These are phyloP conservation scores for Vombatus ursinus DNA, from an alignment of 2,113 vertebrate species.

Conservation along the genomic window DNA sequence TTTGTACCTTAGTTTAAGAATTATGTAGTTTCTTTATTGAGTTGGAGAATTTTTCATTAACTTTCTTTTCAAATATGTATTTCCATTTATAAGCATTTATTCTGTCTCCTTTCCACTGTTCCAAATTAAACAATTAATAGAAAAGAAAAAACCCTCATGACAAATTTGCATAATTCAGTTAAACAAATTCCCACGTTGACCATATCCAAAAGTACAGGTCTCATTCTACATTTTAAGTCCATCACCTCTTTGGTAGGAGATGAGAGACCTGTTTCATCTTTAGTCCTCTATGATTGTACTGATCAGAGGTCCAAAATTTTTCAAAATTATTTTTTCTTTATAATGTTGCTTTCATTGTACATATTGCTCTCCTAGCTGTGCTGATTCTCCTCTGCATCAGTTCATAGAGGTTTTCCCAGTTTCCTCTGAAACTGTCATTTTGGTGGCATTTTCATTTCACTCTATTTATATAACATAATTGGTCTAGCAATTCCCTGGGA, in stretches of 20 bases:
- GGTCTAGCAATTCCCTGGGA: too few relatives aligned
- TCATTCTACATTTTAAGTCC: neutral
- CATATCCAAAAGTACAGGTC: neutral
- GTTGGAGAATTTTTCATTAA: neutral
- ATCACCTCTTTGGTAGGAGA: neutral
- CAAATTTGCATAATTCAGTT: neutral
- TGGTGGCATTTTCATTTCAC: neutral
- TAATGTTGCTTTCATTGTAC: too few relatives aligned
- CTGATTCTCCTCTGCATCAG: too few relatives aligned
- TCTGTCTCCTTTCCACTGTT: neutral
- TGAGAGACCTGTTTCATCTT: neutral
- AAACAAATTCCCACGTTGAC: neutral
- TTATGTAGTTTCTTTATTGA: neutral
- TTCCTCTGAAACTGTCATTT: neutral
- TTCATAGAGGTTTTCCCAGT: neutral
- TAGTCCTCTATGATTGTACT: neutral
- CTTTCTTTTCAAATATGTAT: neutral
- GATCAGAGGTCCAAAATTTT: neutral
- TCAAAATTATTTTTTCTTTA: neutral
- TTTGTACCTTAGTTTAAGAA: neutral
- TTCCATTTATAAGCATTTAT: neutral
- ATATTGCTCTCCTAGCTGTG: too few relatives aligned
- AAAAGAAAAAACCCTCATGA: neutral
- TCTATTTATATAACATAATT: too few relatives aligned
- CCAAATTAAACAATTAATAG: neutral